Evolutionary conservation across 1,140 invertebrate species (phyloP), one percentile per base, ranked within the genome.

Genomic region (Hylaeus volcanicus): DNA sequence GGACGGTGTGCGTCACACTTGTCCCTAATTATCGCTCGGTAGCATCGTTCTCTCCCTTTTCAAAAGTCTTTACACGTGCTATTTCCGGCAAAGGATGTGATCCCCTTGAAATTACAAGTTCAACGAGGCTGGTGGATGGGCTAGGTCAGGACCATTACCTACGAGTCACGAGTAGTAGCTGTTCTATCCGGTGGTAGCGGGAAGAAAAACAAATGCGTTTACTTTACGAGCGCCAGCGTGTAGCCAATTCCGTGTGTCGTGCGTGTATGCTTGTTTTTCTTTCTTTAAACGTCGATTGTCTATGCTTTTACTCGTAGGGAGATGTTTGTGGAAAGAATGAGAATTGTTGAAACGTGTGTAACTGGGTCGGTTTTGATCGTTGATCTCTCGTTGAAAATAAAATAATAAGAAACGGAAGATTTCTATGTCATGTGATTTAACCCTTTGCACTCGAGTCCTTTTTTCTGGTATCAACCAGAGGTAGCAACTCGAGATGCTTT

Each of bases 71-170:
- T 80, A 45, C 39, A 45, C 63, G 72, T 37, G 74, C 78, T 88
- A 88, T 88, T 88, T 88, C 69, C 78, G 70, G 58, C 83, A 65
- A 68, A 77, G 78, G 82, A 84, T 76, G 78, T 58, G 64, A 74
- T 69, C 66, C 66, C 53, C 56, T 74, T 76, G 78, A 71, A 86
- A 86, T 84, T 84, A 82, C 82, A 84, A 76, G 75, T 55, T 37
- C 61, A 73, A 69, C 72, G 55, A 53, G 74, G 69, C 63, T 55
- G 75, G 56, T 66, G 3, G 6, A 45, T 81, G 74, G 64, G 86
- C 72, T 86, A 87, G 86, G 86, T 87, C 84, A 84, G 74, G 86
- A 73, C 58, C 71, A 71, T 74, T 74, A 39, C 66, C 66, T 63
- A 53, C n/a, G 60, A 26, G 26, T 48, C 53, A 61, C 39, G 45